phyloP scores from a whole-genome alignment of 2,797 vertebrate genomes.

The Poliocrania exsul region DNA sequence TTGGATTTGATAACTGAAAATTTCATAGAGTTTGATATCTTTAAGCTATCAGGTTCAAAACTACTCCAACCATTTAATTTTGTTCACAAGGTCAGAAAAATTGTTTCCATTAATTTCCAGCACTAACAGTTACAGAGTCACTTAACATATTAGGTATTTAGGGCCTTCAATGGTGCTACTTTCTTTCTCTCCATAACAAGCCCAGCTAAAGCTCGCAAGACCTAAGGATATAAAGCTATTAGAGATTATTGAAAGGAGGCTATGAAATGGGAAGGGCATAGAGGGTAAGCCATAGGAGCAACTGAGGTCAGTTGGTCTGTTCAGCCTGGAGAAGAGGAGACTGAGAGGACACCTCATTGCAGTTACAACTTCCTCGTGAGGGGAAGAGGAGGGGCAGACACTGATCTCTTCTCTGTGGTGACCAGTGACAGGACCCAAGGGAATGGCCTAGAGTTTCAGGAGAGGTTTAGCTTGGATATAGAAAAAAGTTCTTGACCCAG shows the following conservation, averaged over 20 bases:
- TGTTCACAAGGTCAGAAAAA: neutral
- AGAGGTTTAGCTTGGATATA: neutral
- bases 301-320: neutral
- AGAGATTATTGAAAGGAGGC: neutral
- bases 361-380: neutral
- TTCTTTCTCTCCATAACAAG: neutral
- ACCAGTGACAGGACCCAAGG: fast-evolving
- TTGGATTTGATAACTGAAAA: neutral
- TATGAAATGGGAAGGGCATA: neutral
- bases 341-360: neutral
- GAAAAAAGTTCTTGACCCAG: neutral
- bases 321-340: neutral
- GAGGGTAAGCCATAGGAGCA: neutral
- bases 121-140: neutral
- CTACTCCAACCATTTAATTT: neutral
- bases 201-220: neutral
- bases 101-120: neutral
- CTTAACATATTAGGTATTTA: neutral
- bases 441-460: neutral
- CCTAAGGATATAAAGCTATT: neutral
- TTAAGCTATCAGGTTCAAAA: neutral
- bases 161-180: fast-evolving
- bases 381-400: neutral
- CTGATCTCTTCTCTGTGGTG: neutral
- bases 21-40: neutral